Evolutionary conservation across 2,113 vertebrate genomes (phyloP).

Genomic region (Nerophis ophidion): DNA sequence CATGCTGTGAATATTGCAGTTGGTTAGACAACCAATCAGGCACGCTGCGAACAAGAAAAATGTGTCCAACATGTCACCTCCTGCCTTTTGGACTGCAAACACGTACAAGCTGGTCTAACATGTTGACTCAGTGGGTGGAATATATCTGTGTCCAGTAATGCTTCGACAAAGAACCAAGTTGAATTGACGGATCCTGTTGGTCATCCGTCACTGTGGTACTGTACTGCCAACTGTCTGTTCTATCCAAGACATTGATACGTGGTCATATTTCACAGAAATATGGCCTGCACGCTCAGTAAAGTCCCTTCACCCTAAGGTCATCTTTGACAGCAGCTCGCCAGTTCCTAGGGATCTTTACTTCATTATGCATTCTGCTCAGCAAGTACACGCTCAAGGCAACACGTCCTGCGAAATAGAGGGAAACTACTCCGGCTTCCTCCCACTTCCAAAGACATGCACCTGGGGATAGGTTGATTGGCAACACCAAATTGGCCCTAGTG

Average conservation of each 20-base stretch:
- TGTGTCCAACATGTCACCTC: background rate
- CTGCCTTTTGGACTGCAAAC: background rate
- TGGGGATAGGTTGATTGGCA: no score
- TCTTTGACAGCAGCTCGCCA: constrained; percentile 11
- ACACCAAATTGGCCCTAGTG: no score
- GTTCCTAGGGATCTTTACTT: constrained; percentile 15
- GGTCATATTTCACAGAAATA: constrained; percentile 6
- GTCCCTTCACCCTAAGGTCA: constrained; percentile 11
- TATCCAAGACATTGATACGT: constrained; percentile 11
- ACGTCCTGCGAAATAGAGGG: background rate
- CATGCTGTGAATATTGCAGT: background rate
- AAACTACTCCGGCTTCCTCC: no score
- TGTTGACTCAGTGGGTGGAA: background rate
- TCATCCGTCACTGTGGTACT: background rate
- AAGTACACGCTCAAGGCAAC: constrained; percentile 21
- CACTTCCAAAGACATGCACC: no score
- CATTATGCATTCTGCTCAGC: constrained; percentile 28
- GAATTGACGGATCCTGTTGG: background rate
- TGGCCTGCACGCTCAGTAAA: constrained; percentile 5
- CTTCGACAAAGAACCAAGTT: background rate
- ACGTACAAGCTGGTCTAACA: background rate
- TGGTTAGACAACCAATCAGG: background rate
- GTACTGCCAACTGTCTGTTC: background rate
- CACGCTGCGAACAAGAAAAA: background rate
- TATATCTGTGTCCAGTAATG: constrained; percentile 1